Evolutionary conservation across 2,113 vertebrate species (phyloP).

Genomic region (Nyctibius bracteatus): DNA sequence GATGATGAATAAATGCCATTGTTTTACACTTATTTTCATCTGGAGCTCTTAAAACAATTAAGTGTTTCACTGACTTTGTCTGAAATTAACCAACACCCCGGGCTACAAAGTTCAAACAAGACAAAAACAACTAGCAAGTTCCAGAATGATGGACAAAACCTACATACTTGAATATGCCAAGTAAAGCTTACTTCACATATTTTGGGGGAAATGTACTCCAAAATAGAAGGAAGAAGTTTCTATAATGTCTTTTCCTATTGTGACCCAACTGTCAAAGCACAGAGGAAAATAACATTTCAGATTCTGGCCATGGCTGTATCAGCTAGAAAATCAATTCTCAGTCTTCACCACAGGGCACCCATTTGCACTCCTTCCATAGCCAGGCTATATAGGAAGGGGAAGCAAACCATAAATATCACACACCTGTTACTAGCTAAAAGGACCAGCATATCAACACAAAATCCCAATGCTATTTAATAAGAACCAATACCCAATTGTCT

Average conservation of each 20-base stretch:
- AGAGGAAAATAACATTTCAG: not conserved
- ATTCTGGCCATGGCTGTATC: not conserved
- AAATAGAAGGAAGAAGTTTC: not conserved
- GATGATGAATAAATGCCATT: not conserved
- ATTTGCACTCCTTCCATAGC: not conserved
- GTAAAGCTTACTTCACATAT: not conserved
- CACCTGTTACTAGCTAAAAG: not conserved
- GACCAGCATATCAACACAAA: not conserved
- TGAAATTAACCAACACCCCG: not conserved
- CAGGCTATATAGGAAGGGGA: not conserved
- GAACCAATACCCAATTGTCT: not conserved
- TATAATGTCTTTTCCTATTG: not conserved
- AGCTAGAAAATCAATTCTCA: not conserved
- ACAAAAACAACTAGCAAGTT: not conserved
- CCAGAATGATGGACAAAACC: not conserved
- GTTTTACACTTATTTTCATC: not conserved
- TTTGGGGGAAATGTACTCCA: not conserved
- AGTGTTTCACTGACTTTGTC: not conserved
- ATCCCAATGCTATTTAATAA: not conserved
- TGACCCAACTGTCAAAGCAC: not conserved
- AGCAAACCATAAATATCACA: not conserved
- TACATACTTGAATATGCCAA: rapidly evolving
- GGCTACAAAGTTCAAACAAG: not conserved
- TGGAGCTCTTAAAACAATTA: not conserved
- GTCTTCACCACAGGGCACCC: not conserved